Evolutionary conservation across 2,113 vertebrate species (phyloP).

Genomic region (Phrynosoma platyrhinos): DNA sequence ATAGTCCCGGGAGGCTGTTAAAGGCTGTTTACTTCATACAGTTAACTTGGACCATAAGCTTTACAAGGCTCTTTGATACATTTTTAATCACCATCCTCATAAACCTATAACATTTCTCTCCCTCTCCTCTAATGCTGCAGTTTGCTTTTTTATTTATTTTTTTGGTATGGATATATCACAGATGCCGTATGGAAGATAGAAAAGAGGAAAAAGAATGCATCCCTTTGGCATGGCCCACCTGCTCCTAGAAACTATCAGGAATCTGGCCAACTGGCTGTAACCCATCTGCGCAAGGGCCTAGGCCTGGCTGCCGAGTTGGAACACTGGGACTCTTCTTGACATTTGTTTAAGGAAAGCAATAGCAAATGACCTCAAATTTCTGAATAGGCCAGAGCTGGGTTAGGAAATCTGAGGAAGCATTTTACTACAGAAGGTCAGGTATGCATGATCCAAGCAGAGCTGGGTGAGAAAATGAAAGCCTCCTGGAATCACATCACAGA

Average conservation of each 20-base stretch:
- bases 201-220: fast-evolving
- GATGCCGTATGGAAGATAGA: conserved; percentile 28
- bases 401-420: background rate
- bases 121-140: conserved; percentile 50
- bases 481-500: too few relatives aligned
- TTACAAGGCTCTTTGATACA: conserved; percentile 84
- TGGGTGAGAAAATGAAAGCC: background rate
- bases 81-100: conserved; percentile 85
- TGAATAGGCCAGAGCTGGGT: background rate
- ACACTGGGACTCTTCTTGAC: conserved; percentile 4
- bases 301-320: background rate
- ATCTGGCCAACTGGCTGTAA: fast-evolving
- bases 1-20: conserved; percentile 82
- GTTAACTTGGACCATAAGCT: conserved; percentile 88
- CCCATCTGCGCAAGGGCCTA: background rate
- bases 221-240: background rate
- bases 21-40: conserved; percentile 86
- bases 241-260: background rate
- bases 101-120: conserved; percentile 76
- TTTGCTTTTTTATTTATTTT: conserved; percentile 51
- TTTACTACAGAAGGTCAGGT: background rate
- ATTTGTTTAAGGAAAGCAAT: background rate
- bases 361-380: background rate
- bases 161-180: background rate
- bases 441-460: background rate